Percentiles rank a stretch among this genome's conserved stretches.
Evolutionary conservation across 1,140 invertebrate genomes (phyloP).

Genomic region (Drosophila lacteicornis): DNA sequence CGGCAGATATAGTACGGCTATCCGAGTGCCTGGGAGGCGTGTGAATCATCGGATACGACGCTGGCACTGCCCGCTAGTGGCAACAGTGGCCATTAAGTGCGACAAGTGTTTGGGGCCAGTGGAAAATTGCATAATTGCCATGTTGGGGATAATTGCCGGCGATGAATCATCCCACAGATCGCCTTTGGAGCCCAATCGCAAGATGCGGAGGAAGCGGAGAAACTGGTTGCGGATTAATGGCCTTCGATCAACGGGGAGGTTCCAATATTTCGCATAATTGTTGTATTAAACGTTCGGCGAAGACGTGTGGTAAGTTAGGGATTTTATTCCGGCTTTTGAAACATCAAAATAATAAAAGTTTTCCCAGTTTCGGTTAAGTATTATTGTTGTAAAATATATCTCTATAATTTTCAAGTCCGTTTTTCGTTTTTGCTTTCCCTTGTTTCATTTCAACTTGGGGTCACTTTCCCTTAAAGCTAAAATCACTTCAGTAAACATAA

Average conservation of each 20-base stretch:
- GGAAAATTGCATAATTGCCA: conserved; percentile 75
- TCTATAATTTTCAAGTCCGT: too few species aligned
- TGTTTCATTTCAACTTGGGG: not conserved
- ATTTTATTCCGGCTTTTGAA: not conserved
- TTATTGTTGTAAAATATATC: too few species aligned
- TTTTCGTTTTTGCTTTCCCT: too few species aligned
- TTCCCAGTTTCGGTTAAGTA: not conserved
- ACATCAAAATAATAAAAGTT: too few species aligned
- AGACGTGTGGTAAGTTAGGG: conserved; percentile 8
- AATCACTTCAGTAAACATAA: conserved; percentile 28
- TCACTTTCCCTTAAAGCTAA: conserved; percentile 8
- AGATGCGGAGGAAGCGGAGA: conserved; percentile 6
- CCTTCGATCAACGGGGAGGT: conserved; percentile 10
- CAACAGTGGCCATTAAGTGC: conserved; percentile 58
- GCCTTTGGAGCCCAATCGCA: conserved; percentile 13
- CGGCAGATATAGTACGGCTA: conserved; percentile 25
- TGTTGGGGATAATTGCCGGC: conserved; percentile 41
- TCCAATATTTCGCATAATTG: conserved; percentile 27
- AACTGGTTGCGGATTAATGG: conserved; percentile 44
- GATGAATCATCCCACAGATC: conserved; percentile 53
- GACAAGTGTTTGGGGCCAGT: conserved; percentile 66
- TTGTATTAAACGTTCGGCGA: not conserved
- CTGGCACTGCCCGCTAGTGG: conserved; percentile 7
- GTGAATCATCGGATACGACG: conserved; percentile 65
- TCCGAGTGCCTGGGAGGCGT: conserved; percentile 22